Percentiles rank a stretch among this genome's conserved stretches.
These are phyloP conservation scores for Melanotaenia trifasciata DNA, from an alignment of 2,797 vertebrate genomes.

Conservation along the genomic window DNA sequence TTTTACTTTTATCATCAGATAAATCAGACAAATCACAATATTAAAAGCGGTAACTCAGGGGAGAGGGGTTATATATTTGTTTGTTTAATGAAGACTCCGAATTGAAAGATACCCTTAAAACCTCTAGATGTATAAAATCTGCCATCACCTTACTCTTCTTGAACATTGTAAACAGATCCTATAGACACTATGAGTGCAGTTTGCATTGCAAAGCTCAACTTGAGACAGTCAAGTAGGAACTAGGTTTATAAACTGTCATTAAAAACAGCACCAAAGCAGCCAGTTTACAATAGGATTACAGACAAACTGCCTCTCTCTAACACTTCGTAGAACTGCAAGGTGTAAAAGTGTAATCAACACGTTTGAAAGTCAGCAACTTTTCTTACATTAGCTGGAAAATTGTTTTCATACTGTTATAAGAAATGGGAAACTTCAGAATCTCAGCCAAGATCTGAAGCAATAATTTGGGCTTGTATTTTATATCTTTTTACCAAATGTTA, in stretches of 20 bases:
- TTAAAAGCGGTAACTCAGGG: not conserved
- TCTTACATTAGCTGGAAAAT: not conserved
- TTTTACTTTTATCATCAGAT: not conserved
- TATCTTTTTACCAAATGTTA: no score
- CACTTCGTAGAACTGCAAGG: not conserved
- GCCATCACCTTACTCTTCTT: not conserved
- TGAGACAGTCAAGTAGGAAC: conserved; percentile 11
- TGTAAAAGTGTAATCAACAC: conserved; percentile 7
- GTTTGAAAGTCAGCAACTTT: not conserved
- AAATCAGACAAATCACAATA: not conserved
- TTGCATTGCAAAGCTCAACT: conserved; percentile 7
- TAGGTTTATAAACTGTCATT: conserved; percentile 22
- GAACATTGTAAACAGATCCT: conserved; percentile 1
- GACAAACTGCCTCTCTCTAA: not conserved
- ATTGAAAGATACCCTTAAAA: not conserved
- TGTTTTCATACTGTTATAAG: conserved; percentile 1
- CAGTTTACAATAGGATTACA: conserved; percentile 10
- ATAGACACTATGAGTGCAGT: not conserved
- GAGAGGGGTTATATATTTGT: not conserved
- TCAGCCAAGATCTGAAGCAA: no score
- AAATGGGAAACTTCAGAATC: no score
- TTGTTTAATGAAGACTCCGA: not conserved
- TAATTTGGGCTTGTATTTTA: no score
- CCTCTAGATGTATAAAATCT: not conserved
- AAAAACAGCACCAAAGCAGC: conserved; percentile 5